Evolutionary conservation across 1,140 invertebrate genomes (phyloP).

Genomic region (Ostrea denselamellosa): DNA sequence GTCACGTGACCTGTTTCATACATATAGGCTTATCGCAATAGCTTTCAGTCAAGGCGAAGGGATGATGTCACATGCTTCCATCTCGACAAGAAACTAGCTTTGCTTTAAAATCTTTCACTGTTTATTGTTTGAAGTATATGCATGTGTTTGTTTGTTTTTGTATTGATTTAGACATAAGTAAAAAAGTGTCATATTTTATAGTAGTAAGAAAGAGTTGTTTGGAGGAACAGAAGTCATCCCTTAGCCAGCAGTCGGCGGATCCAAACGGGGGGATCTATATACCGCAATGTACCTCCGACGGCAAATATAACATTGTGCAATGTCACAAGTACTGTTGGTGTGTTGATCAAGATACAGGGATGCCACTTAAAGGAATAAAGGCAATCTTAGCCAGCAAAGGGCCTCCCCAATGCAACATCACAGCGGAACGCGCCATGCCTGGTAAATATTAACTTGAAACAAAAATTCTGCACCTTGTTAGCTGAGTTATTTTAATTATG

Average conservation of each 20-base stretch:
- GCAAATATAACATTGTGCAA: slow-evolving; percentile 90
- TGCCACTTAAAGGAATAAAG: slow-evolving; percentile 11
- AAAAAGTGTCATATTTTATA: background rate
- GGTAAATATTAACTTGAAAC: background rate
- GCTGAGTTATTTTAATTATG: no score
- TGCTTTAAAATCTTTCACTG: background rate
- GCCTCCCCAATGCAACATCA: slow-evolving; percentile 6
- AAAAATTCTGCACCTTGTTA: no score
- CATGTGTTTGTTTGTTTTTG: background rate
- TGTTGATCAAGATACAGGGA: slow-evolving; percentile 78
- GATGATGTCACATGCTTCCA: slow-evolving; percentile 13
- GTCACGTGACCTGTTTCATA: slow-evolving; percentile 8
- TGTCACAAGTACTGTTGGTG: slow-evolving; percentile 93
- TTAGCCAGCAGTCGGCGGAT: slow-evolving; percentile 54
- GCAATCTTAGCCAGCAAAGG: background rate
- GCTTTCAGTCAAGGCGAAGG: slow-evolving; percentile 14
- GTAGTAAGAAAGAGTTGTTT: slow-evolving; percentile 55
- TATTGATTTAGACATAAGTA: background rate
- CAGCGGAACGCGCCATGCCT: slow-evolving; percentile 5
- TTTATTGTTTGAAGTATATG: background rate
- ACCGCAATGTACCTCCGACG: slow-evolving; percentile 88
- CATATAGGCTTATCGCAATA: slow-evolving; percentile 12
- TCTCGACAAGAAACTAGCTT: background rate
- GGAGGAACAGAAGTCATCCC: slow-evolving; percentile 63
- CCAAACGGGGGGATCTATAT: slow-evolving; percentile 73